Conservation (phyloP, 2,888 invertebrate species). For the Xestoiulus laeticollis region DNA sequence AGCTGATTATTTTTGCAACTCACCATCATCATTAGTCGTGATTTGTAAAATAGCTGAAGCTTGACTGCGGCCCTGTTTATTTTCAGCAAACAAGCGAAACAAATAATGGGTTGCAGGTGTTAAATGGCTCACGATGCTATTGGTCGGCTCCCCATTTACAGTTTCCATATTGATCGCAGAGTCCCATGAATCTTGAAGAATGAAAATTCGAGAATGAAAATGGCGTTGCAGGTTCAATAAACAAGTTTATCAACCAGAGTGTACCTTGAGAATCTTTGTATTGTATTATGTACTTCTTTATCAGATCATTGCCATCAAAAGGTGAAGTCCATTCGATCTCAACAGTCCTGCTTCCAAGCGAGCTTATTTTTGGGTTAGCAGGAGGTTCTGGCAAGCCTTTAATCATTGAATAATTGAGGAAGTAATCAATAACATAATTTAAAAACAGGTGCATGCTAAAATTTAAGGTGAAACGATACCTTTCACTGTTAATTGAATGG, state of each 20-base stretch:
- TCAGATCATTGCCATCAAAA: slow-evolving; percentile 52
- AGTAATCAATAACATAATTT: neutral
- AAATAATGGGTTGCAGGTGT: slow-evolving; percentile 52
- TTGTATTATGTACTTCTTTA: slow-evolving; percentile 54
- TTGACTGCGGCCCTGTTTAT: slow-evolving; percentile 41
- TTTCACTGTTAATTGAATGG: slow-evolving; percentile 50
- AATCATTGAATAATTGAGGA: neutral
- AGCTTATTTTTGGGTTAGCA: neutral
- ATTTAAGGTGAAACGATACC: neutral
- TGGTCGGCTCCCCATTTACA: slow-evolving; percentile 49
- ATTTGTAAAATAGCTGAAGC: slow-evolving; percentile 62
- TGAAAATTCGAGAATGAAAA: neutral
- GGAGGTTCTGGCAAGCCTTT: slow-evolving; percentile 51
- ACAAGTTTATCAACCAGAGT: no score
- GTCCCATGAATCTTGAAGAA: slow-evolving; percentile 50
- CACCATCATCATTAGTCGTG: slow-evolving; percentile 60
- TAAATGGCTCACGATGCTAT: slow-evolving; percentile 51
- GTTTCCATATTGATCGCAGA: slow-evolving; percentile 52
- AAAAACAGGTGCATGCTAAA: no score
- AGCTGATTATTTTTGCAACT: neutral
- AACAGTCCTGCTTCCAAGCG: slow-evolving; percentile 46
- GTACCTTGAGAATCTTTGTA: slow-evolving; percentile 53
- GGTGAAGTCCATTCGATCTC: slow-evolving; percentile 51
- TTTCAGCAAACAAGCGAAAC: slow-evolving; percentile 52
- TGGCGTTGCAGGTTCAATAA: neutral